Evolutionary conservation across 1,140 invertebrate species (phyloP).

Genomic region (Planococcus citri): DNA sequence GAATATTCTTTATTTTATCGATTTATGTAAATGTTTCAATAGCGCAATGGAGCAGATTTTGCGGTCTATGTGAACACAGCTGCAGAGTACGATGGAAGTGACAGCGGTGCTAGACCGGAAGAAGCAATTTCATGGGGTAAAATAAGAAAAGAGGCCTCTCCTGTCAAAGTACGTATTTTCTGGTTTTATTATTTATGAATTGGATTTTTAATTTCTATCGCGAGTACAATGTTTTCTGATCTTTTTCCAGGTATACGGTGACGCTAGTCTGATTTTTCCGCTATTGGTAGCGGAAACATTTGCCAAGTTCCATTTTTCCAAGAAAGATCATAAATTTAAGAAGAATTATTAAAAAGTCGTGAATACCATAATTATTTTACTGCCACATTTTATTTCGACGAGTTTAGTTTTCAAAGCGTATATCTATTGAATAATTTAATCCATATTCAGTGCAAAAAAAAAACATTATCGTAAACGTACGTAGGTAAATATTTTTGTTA

Average conservation of each 20-base stretch:
- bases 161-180: slow-evolving; percentile 63
- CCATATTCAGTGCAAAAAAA: too few species aligned
- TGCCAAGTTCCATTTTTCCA: slow-evolving; percentile 38
- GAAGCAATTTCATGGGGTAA: slow-evolving; percentile 99
- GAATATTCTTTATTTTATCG: slow-evolving; percentile 12
- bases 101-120: slow-evolving; percentile 93
- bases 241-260: slow-evolving; percentile 66
- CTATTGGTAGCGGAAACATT: slow-evolving; percentile 93
- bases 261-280: slow-evolving; percentile 91
- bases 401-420: not conserved
- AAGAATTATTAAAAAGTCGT: not conserved
- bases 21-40: slow-evolving; percentile 21
- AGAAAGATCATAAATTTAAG: slow-evolving; percentile 27
- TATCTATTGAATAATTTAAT: not conserved
- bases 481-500: too few species aligned
- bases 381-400: not conserved
- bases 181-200: slow-evolving; percentile 27
- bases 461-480: too few species aligned
- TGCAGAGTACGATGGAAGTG: slow-evolving; percentile 95
- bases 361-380: not conserved
- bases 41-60: slow-evolving; percentile 96
- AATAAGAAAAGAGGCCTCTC: slow-evolving; percentile 72
- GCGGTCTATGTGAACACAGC: slow-evolving; percentile 95
- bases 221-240: not conserved
- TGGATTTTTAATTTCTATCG: not conserved